Conservation (phyloP, 2,113 vertebrate genomes). For the Aplodontia rufa region DNA sequence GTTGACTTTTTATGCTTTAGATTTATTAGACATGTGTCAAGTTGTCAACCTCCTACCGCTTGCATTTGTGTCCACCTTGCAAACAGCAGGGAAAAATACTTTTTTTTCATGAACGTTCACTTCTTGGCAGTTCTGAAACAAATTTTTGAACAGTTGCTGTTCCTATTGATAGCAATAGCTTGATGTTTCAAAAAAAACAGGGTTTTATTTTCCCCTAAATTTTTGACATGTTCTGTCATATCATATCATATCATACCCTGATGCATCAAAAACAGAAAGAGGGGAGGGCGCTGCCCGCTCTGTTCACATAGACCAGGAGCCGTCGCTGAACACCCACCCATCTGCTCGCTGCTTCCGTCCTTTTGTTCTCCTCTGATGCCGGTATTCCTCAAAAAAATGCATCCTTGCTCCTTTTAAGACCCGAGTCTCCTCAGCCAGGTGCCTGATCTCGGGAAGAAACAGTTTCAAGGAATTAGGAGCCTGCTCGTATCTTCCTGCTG, state of each 20-base stretch:
- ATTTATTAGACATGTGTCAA: constrained; percentile 89
- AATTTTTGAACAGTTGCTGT: constrained; percentile 87
- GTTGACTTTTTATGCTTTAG: constrained; percentile 86
- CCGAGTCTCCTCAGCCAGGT: constrained; percentile 57
- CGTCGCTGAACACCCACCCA: constrained; percentile 82
- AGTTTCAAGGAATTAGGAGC: constrained; percentile 67
- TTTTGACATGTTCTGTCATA: constrained; percentile 87
- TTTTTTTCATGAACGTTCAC: constrained; percentile 82
- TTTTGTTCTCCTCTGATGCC: constrained; percentile 83
- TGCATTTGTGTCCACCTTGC: constrained; percentile 88
- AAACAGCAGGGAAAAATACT: constrained; percentile 87
- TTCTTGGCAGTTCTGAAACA: constrained; percentile 89
- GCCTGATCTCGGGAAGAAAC: constrained; percentile 63
- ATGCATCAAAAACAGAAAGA: constrained; percentile 82
- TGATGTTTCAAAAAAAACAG: constrained; percentile 82
- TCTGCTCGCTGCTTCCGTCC: constrained; percentile 82
- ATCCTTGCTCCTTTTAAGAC: constrained; percentile 74
- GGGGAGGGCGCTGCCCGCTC: constrained; percentile 80
- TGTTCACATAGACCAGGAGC: constrained; percentile 80
- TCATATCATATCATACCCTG: constrained; percentile 82
- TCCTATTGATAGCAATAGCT: constrained; percentile 88
- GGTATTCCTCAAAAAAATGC: constrained; percentile 76
- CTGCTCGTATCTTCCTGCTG: background rate
- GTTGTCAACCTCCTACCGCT: constrained; percentile 86
- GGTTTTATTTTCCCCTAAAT: constrained; percentile 86